Evolutionary conservation across 2,888 invertebrate genomes (phyloP), one percentile per base, ranked within the genome.

Genomic region (Ashinkailepas kermadecensis): DNA sequence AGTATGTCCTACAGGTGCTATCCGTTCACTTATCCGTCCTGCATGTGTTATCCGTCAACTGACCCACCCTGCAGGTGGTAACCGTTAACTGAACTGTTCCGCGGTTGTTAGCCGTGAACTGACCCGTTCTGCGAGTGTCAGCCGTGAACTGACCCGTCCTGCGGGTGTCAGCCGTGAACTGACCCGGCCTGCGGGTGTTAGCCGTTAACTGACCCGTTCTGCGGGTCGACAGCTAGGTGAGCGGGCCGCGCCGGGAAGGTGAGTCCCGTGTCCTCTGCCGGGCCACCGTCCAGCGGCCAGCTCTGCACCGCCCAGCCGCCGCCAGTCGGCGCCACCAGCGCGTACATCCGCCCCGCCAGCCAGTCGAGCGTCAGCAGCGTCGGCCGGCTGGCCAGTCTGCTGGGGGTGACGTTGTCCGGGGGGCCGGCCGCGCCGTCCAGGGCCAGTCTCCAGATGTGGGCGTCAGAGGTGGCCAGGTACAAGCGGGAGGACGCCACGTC

Each of bases 341-440:
- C 89, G 87, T 92, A 95, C 12, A 95, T 87, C 1, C 94, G 94
- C 10, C 91, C 91, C 59, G 90, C 89, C 57, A 87, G 87, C 4
- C 83, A 82, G 11, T 87, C 87, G 39, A 89, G 88, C 81, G 91
- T 88, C 9, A 74, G 74, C 56, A 54, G 74, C 18, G 56, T 4
- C 54, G 74, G 74, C 21, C 10, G 54, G 56, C 74, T 56, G 54
- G 74, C 56, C 74, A 74, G 74, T 1, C 21, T 4, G 21, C 15
- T 21, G 18, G 74, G 74, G 15, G 74, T 74, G 56, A 74, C 56
- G 54, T 74, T 56, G 9, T 11, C 21, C 54, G 74, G 74, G 21
- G 11, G 13, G 21, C 9, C 18, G 56, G 15, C 21, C 9, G 54
- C 9, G 11, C 21, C 54, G 74, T 74, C 74, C 54, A 74, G 74